A percentile compares a stretch with the other conserved stretches of the same genome.
phyloP scores from a whole-genome alignment of 2,113 vertebrate species.

The Upupa epops region DNA sequence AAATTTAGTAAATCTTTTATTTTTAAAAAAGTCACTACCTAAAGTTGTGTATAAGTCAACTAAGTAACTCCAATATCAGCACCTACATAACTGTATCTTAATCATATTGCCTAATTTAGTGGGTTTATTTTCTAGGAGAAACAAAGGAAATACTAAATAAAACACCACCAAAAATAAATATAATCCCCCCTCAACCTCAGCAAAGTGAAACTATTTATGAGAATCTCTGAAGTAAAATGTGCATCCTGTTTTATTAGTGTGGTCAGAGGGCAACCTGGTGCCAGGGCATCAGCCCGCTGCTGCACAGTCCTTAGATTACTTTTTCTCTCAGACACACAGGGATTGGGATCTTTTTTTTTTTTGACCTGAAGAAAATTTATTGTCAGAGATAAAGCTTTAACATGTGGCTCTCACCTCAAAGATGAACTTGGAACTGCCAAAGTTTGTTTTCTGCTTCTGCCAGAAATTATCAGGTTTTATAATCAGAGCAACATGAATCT shows the following conservation, averaged over 20 bases:
- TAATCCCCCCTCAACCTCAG: background rate
- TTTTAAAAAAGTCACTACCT: background rate
- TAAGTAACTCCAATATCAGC: background rate
- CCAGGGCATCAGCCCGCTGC: background rate
- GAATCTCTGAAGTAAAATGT: background rate
- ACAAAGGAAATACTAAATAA: background rate
- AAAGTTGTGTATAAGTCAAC: background rate
- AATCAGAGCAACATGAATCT: constrained; percentile 98
- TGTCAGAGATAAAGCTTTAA: background rate
- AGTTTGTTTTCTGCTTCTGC: constrained; percentile 99
- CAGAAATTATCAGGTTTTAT: constrained; percentile 99
- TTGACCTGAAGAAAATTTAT: background rate
- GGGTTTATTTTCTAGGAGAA: background rate
- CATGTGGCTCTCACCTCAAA: constrained; percentile 85
- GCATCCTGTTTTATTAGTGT: background rate
- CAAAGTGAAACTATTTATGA: background rate
- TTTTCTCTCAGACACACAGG: background rate
- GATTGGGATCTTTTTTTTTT: background rate
- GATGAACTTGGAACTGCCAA: constrained; percentile 98
- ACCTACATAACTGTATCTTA: background rate
- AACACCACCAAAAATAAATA: background rate
- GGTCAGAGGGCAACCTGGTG: background rate
- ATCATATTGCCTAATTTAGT: background rate
- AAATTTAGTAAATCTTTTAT: background rate
- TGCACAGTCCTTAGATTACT: background rate